Base-by-base conservation (phyloP, 2,888 invertebrate genomes). In the Elmis aenea region DNA sequence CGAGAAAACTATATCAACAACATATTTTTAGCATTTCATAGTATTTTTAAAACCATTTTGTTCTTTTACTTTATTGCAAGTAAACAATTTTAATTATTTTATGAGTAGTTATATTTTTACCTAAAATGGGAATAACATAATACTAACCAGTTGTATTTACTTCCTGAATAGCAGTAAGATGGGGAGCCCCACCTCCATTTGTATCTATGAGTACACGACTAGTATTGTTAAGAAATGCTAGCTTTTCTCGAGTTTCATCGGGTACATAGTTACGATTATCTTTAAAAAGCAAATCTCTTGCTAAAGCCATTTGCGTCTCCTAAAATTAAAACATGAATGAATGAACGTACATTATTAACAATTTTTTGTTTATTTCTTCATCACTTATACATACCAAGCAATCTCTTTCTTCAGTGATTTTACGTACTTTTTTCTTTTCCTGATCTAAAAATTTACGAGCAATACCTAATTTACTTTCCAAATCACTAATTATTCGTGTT, bases 391-490 rank as follows among this genome's bases (percentile, higher is more conserved):
- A n/a, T 66, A 85, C 85, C 73, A 85, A 69, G 54, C 76, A 73
- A 64, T 80, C 81, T 42, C 82, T 77, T 45, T 81, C 74, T 62
- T 87, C 79, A 0, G 80, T 80, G 51, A 74, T 73, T 36, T 79
- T 76, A 11, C n/a, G n/a, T n/a, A n/a, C n/a, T n/a, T n/a, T n/a
- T n/a, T n/a, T n/a, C n/a, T n/a, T n/a, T 57, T 92, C 91, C 42
- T 81, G 77, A 53, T 91, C 91, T 1, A 91, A 69, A 22, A 91
- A 71, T 50, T 82, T 82, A 34, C 91, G 74, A 0, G 88, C 88
- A 63, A 86, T 84, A 50, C 81, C 81, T 43, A 93, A 74, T 61
- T 89, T 88, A 2, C 81, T 79, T 55, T 91, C 87, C 54, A 88
- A 74, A 52, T 83, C 82, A 3, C 79, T 75, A 38, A 84, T 79